These are phyloP conservation scores for Pocillopora meandrina DNA, from an alignment of 92 coral and sea anemone species.

Conservation along the genomic window DNA sequence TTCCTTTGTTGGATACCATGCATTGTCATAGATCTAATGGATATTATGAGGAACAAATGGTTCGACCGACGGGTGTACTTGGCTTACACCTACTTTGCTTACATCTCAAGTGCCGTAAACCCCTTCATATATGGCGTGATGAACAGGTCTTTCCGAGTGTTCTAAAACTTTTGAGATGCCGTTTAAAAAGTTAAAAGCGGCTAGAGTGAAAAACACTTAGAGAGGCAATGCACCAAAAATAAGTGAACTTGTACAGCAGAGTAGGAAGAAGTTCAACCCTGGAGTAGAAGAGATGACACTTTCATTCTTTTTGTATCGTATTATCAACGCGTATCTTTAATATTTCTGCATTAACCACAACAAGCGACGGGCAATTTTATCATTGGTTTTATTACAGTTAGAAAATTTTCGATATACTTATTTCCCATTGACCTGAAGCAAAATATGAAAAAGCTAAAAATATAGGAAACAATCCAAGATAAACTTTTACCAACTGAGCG, in stretches of 20 bases:
- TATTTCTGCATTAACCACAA: too few relatives aligned
- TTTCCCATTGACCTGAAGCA: too few relatives aligned
- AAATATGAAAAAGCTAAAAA: too few relatives aligned
- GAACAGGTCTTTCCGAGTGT: constrained; percentile 66
- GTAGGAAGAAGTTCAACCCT: too few relatives aligned
- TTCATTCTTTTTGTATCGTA: too few relatives aligned
- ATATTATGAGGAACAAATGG: constrained; percentile 58
- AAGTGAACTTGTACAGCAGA: not conserved
- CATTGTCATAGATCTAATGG: constrained; percentile 71
- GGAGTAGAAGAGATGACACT: too few relatives aligned
- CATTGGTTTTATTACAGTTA: too few relatives aligned
- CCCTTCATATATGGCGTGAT: constrained; percentile 81
- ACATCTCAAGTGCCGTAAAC: constrained; percentile 78
- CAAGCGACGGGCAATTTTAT: too few relatives aligned
- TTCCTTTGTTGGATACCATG: constrained; percentile 84
- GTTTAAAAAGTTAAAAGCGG: not conserved
- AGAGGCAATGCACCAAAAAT: not conserved
- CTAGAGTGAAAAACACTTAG: not conserved
- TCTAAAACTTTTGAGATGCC: constrained; percentile 20
- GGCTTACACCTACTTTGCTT: constrained; percentile 77
- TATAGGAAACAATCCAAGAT: too few relatives aligned
- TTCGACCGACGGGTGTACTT: constrained; percentile 74
- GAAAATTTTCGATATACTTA: too few relatives aligned
- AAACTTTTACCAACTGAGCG: too few relatives aligned
- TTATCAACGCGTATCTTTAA: too few relatives aligned